Percentiles rank a stretch among this genome's conserved stretches.
Evolutionary conservation across 2,888 invertebrate species (phyloP).

Genomic region (Cheilosia urbana): DNA sequence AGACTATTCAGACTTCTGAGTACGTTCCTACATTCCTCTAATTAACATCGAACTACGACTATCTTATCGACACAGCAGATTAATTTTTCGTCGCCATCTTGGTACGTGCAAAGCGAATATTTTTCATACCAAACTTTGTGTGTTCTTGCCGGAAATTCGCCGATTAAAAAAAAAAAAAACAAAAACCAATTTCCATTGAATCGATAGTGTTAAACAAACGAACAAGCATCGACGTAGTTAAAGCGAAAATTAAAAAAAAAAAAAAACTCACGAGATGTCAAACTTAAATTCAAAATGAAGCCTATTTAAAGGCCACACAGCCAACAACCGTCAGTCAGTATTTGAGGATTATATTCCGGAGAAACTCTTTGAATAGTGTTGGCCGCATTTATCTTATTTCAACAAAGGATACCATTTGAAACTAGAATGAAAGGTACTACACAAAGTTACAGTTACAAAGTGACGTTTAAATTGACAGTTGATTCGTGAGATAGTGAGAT

Average conservation of each 20-base stretch:
- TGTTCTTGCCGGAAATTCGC: neutral
- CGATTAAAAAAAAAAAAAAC: neutral
- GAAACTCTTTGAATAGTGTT: neutral
- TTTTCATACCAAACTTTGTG: slow-evolving; percentile 22
- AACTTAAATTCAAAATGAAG: slow-evolving; percentile 23
- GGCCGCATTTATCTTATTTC: neutral
- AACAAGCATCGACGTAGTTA: slow-evolving; percentile 29
- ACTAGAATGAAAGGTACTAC: slow-evolving; percentile 2
- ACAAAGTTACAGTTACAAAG: neutral
- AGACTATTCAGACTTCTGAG: too few relatives aligned
- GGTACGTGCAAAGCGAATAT: neutral
- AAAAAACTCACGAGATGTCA: slow-evolving; percentile 12
- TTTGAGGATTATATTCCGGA: slow-evolving; percentile 18
- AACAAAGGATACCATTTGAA: slow-evolving; percentile 4
- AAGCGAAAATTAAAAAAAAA: slow-evolving; percentile 29
- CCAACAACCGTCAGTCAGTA: slow-evolving; percentile 47
- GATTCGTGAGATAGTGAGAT: neutral
- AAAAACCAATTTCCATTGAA: slow-evolving; percentile 26
- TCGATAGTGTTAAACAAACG: slow-evolving; percentile 39
- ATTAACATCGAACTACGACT: neutral
- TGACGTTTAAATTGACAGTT: neutral
- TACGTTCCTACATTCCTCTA: too few relatives aligned
- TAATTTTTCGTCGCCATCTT: neutral
- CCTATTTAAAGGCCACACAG: slow-evolving; percentile 60
- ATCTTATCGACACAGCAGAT: neutral